Conservation (phyloP, 1,140 invertebrate genomes). For the Panonychus citri region DNA sequence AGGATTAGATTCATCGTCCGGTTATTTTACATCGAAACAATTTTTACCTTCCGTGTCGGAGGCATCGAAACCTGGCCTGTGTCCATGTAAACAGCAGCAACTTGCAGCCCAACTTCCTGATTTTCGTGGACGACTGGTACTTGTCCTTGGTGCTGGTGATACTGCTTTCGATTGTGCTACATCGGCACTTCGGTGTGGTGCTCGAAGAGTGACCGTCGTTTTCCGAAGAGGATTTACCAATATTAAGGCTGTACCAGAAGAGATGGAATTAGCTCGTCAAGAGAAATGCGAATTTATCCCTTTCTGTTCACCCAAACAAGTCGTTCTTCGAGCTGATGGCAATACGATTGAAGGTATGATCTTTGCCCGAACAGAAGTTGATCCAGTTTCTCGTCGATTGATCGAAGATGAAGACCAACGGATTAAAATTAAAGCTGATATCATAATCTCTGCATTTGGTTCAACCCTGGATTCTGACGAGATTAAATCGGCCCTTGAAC, state of each 20-base stretch:
- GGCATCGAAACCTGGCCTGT: conserved; percentile 58
- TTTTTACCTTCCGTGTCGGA: conserved; percentile 66
- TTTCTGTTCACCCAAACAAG: conserved; percentile 62
- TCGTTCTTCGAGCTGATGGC: conserved; percentile 35
- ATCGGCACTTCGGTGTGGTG: conserved; percentile 81
- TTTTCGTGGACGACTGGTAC: conserved; percentile 50
- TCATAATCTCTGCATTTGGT: conserved; percentile 87
- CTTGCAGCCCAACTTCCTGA: conserved; percentile 33
- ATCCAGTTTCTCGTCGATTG: conserved; percentile 47
- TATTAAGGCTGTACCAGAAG: conserved; percentile 87
- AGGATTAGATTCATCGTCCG: conserved; percentile 46
- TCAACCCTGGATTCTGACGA: conserved; percentile 49
- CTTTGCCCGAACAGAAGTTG: conserved; percentile 23
- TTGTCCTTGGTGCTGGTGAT: conserved; percentile 87
- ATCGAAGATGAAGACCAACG: conserved; percentile 55
- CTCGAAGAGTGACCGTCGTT: conserved; percentile 65
- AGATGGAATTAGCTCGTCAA: conserved; percentile 76
- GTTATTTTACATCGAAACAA: conserved; percentile 84
- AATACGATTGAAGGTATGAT: conserved; percentile 22
- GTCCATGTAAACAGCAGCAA: conserved; percentile 1
- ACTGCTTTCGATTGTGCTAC: conserved; percentile 98
- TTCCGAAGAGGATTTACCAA: conserved; percentile 78
- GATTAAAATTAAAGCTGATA: conserved; percentile 60
- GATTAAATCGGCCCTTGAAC: conserved; percentile 53
- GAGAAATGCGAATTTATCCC: conserved; percentile 95